Percentiles rank a stretch among this genome's conserved stretches.
Conservation (phyloP, 2,797 vertebrate genomes). For the Urosaurus nigricauda region DNA sequence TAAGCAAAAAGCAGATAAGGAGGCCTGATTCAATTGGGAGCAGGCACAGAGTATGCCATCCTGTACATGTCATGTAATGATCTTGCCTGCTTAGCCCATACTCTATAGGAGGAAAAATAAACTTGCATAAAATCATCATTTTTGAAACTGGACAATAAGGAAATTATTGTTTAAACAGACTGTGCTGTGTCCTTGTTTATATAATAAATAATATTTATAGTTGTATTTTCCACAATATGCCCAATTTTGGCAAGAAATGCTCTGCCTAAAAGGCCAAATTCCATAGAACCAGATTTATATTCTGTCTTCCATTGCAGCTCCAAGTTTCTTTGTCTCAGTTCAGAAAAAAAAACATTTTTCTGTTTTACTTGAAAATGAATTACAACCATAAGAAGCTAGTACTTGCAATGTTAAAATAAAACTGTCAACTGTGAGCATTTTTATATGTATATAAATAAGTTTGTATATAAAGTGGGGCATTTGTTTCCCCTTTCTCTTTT, state of each 20-base stretch:
- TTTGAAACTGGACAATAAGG: background rate
- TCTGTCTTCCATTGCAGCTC: background rate
- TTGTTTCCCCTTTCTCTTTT: background rate
- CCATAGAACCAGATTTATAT: background rate
- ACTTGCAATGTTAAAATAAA: background rate
- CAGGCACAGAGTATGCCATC: no score
- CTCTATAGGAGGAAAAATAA: background rate
- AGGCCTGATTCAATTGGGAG: background rate
- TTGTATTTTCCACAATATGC: background rate
- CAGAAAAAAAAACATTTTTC: background rate
- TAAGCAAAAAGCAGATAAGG: background rate
- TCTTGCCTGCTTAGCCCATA: background rate
- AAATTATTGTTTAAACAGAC: constrained; percentile 7
- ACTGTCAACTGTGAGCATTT: background rate
- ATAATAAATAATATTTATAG: background rate
- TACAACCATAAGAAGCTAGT: background rate
- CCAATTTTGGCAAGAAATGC: constrained; percentile 6
- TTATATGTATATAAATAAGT: background rate
- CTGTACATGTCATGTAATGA: background rate
- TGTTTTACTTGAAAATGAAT: constrained; percentile 2
- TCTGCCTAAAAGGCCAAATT: background rate
- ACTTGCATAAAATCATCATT: background rate
- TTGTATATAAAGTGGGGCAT: background rate
- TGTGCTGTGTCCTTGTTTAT: background rate
- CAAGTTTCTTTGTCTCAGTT: constrained; percentile 1